These are phyloP conservation scores for Pseudomyrmex cubaensis DNA, from an alignment of 1,140 invertebrate species.

Conservation along the genomic window DNA sequence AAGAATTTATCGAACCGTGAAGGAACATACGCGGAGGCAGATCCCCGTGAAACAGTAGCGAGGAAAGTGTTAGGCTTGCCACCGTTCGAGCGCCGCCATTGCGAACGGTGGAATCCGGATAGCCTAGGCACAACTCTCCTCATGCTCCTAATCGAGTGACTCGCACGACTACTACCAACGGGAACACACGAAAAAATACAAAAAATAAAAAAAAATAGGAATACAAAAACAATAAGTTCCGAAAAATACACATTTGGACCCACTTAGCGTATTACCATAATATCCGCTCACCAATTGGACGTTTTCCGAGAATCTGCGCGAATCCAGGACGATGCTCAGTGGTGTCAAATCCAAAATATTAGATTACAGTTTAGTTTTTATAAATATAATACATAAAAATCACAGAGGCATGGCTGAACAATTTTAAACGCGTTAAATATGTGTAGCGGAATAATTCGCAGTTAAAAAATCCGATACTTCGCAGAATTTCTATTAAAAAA, in stretches of 20 bases:
- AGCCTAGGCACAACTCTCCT: constrained; percentile 13
- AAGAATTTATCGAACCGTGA: constrained; percentile 36
- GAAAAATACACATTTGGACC: constrained; percentile 16
- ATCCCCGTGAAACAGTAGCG: constrained; percentile 30
- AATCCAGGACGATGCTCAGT: constrained; percentile 1
- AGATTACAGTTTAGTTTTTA: no score
- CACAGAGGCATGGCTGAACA: no score
- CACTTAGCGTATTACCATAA: constrained; percentile 31
- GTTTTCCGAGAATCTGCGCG: constrained; percentile 15
- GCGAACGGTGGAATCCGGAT: constrained; percentile 8
- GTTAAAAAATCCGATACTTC: not conserved
- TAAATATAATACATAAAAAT: not conserved
- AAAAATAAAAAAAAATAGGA: no score
- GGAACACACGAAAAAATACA: not conserved
- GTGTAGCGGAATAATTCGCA: not conserved
- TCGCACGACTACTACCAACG: not conserved
- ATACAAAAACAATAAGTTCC: not conserved
- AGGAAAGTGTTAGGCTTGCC: not conserved
- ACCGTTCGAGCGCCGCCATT: constrained; percentile 18
- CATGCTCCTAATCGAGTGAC: constrained; percentile 11
- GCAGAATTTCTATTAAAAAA: no score
- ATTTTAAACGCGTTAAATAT: not conserved
- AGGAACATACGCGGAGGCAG: constrained; percentile 5
- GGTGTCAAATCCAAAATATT: constrained; percentile 16
- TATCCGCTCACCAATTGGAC: not conserved